A percentile compares a stretch with the other conserved stretches of the same genome.
phyloP scores from a whole-genome alignment of 1,140 invertebrate species.

The Anastrepha ludens region DNA sequence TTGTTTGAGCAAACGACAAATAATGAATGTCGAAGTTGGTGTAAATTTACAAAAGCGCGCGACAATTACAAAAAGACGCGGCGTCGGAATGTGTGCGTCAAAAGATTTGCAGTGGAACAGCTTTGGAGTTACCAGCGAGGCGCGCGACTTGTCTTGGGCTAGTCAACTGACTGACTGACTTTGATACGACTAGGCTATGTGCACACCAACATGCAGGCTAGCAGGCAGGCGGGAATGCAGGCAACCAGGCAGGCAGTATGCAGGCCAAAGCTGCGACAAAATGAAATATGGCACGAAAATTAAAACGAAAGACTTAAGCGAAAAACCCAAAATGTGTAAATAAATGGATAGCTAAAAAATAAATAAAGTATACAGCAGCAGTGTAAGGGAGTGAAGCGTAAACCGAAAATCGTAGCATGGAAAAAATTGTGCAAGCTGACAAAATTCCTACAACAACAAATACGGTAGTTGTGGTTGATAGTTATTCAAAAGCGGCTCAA shows the following conservation, averaged over 20 bases:
- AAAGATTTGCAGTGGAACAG: background rate
- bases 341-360: background rate
- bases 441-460: background rate
- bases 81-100: background rate
- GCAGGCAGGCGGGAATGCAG: background rate
- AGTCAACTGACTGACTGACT: conserved; percentile 50
- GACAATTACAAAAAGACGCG: conserved; percentile 12
- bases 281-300: background rate
- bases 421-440: background rate
- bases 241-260: background rate
- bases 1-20: too few relatives aligned
- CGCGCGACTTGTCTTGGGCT: conserved; percentile 9
- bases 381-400: background rate
- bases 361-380: background rate
- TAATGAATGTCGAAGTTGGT: background rate
- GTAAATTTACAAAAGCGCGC: background rate
- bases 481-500: conserved; percentile 2
- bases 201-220: background rate
- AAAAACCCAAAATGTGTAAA: conserved; percentile 12
- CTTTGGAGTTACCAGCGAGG: background rate
- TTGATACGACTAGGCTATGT: conserved; percentile 28
- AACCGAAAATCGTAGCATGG: background rate
- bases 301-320: conserved; percentile 35
- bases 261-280: conserved; percentile 33
- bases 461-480: background rate